These are phyloP conservation scores for Lymantria monacha DNA, from an alignment of 2,888 invertebrate genomes.

Conservation along the genomic window DNA sequence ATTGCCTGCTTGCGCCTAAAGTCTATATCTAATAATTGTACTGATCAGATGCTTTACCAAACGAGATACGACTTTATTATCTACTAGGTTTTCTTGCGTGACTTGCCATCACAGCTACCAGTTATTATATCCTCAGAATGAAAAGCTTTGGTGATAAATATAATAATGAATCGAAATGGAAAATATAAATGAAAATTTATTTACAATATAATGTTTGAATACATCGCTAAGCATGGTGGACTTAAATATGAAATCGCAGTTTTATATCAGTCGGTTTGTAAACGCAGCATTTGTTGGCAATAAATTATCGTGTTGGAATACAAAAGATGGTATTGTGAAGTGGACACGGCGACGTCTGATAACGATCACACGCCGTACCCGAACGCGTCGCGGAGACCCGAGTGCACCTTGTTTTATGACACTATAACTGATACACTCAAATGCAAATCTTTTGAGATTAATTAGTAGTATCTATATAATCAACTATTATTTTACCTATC, in stretches of 20 bases:
- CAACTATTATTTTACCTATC: not conserved
- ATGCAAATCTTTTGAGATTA: conserved; percentile 18
- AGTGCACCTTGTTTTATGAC: conserved; percentile 28
- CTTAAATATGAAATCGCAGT: conserved; percentile 58
- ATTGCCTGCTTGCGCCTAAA: too few species aligned
- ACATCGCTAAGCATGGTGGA: conserved; percentile 38
- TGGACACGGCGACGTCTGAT: conserved; percentile 74
- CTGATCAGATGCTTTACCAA: too few species aligned
- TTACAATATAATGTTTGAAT: not conserved
- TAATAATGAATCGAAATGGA: too few species aligned
- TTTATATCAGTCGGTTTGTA: conserved; percentile 63
- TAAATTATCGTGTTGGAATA: conserved; percentile 76
- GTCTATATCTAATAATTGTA: too few species aligned
- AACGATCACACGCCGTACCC: conserved; percentile 55
- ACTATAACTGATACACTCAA: conserved; percentile 3
- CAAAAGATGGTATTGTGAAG: conserved; percentile 77
- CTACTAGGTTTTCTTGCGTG: too few species aligned
- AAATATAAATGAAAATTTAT: not conserved
- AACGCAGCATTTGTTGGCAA: conserved; percentile 67
- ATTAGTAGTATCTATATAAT: conserved; percentile 7
- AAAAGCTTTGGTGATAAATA: too few species aligned
- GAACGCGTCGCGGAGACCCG: conserved; percentile 20
- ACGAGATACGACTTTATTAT: too few species aligned
- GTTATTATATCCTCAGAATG: too few species aligned
- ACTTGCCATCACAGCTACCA: too few species aligned